phyloP scores from a whole-genome alignment of 2,888 invertebrate genomes.

The Ochropleura leucogaster region DNA sequence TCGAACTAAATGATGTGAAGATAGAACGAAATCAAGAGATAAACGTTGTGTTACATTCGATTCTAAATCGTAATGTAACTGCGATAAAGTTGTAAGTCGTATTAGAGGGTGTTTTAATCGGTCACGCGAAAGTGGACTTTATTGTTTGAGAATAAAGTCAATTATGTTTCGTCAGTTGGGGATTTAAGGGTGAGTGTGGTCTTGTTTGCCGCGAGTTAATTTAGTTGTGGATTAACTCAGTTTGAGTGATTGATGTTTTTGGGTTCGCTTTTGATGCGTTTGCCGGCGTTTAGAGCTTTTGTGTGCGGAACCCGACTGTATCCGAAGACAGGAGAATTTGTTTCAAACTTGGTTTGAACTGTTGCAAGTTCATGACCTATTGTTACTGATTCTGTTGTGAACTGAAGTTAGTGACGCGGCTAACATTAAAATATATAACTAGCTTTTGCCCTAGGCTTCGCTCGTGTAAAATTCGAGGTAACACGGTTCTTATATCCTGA shows the following conservation, averaged over 20 bases:
- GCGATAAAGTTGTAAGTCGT: slow-evolving; percentile 67
- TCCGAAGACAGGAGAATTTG: slow-evolving; percentile 29
- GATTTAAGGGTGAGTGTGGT: slow-evolving; percentile 78
- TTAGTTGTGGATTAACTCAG: slow-evolving; percentile 89
- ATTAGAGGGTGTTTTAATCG: slow-evolving; percentile 31
- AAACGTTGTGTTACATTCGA: slow-evolving; percentile 71
- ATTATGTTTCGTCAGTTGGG: slow-evolving; percentile 64
- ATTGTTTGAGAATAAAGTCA: slow-evolving; percentile 66
- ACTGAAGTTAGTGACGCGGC: not conserved
- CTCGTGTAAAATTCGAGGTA: no score
- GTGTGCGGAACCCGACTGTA: slow-evolving; percentile 55
- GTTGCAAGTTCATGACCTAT: slow-evolving; percentile 24
- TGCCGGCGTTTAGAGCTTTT: slow-evolving; percentile 73
- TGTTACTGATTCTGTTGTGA: slow-evolving; percentile 1
- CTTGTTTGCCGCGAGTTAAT: slow-evolving; percentile 85
- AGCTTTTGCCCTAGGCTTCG: no score
- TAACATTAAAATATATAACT: not conserved
- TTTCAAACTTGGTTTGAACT: slow-evolving; percentile 22
- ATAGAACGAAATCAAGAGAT: slow-evolving; percentile 83
- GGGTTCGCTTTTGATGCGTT: slow-evolving; percentile 77
- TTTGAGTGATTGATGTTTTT: slow-evolving; percentile 89
- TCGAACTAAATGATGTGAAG: slow-evolving; percentile 81
- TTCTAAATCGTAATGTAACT: slow-evolving; percentile 72
- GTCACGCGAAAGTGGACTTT: slow-evolving; percentile 67
- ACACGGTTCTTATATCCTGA: no score